Conservation (phyloP, 2,888 invertebrate species). For the Mystacides longicornis region DNA sequence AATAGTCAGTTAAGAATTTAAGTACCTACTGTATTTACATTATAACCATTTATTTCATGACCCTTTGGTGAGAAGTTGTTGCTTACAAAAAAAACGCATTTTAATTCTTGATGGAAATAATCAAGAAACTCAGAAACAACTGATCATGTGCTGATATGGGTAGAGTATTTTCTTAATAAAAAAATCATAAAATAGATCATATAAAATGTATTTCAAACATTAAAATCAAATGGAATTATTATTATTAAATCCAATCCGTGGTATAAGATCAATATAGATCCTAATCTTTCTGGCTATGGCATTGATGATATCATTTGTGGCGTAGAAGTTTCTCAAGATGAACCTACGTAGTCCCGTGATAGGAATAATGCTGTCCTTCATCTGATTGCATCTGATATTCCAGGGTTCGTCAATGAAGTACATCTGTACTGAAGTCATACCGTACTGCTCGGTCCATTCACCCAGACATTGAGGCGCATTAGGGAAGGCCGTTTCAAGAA, state of each 20-base stretch:
- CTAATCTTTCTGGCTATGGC: neutral
- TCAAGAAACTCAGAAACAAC: too few species aligned
- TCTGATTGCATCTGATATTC: constrained; percentile 16
- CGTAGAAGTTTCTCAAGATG: neutral
- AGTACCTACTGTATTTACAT: too few species aligned
- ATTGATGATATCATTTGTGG: neutral
- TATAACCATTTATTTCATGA: too few species aligned
- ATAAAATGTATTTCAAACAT: too few species aligned
- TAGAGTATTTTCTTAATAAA: too few species aligned
- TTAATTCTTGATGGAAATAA: too few species aligned
- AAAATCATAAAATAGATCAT: too few species aligned
- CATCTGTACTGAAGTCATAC: constrained; percentile 23
- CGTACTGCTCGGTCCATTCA: constrained; percentile 20
- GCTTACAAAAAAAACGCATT: too few species aligned
- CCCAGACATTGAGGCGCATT: constrained; percentile 21
- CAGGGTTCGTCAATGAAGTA: constrained; percentile 25
- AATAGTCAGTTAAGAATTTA: too few species aligned
- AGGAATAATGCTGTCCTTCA: constrained; percentile 12
- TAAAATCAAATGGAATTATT: too few species aligned
- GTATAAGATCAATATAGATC: neutral
- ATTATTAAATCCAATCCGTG: neutral
- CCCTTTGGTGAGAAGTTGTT: too few species aligned
- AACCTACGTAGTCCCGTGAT: constrained; percentile 4
- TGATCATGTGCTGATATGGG: too few species aligned
- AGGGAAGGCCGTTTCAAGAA: constrained; percentile 17